Conservation (phyloP, 2,797 vertebrate species). For the Poeciliopsis infans region DNA sequence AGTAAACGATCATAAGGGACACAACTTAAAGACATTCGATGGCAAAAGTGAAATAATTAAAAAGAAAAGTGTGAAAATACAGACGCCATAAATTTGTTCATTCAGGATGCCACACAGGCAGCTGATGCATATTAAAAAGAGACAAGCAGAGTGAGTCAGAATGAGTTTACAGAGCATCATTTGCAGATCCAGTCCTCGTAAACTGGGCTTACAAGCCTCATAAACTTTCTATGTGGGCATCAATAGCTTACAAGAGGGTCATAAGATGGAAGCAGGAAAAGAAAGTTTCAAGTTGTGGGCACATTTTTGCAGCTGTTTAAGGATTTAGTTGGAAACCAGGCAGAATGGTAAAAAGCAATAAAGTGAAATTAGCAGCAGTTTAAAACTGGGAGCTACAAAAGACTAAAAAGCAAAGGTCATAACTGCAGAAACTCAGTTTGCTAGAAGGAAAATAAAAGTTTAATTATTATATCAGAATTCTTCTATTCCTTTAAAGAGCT, state of each 20-base stretch:
- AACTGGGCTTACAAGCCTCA: conserved; percentile 63
- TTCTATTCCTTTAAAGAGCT: conserved; percentile 40
- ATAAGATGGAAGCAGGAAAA: conserved; percentile 50
- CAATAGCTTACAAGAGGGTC: conserved; percentile 54
- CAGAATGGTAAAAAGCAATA: conserved; percentile 32
- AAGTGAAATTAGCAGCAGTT: conserved; percentile 45
- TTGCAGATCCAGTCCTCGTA: conserved; percentile 60
- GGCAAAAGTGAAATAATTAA: conserved; percentile 34
- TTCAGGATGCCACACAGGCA: conserved; percentile 41
- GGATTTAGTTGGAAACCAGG: conserved; percentile 39
- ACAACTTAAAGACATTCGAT: neutral
- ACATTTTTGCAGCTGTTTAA: conserved; percentile 45
- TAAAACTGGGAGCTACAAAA: conserved; percentile 27
- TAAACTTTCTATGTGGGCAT: conserved; percentile 63
- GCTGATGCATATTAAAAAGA: conserved; percentile 23
- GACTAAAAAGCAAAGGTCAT: conserved; percentile 31
- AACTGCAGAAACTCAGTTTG: conserved; percentile 27
- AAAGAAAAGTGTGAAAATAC: conserved; percentile 30
- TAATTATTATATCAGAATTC: conserved; percentile 48
- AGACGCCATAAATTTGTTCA: conserved; percentile 43
- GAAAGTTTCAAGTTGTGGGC: conserved; percentile 51
- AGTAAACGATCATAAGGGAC: conserved; percentile 11
- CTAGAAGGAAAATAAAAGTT: conserved; percentile 32
- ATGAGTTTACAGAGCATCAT: conserved; percentile 64
- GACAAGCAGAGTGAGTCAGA: conserved; percentile 58